A percentile compares a stretch with the other conserved stretches of the same genome.
These are phyloP conservation scores for Ashinkailepas kermadecensis DNA, from an alignment of 2,888 invertebrate genomes.

Conservation along the genomic window DNA sequence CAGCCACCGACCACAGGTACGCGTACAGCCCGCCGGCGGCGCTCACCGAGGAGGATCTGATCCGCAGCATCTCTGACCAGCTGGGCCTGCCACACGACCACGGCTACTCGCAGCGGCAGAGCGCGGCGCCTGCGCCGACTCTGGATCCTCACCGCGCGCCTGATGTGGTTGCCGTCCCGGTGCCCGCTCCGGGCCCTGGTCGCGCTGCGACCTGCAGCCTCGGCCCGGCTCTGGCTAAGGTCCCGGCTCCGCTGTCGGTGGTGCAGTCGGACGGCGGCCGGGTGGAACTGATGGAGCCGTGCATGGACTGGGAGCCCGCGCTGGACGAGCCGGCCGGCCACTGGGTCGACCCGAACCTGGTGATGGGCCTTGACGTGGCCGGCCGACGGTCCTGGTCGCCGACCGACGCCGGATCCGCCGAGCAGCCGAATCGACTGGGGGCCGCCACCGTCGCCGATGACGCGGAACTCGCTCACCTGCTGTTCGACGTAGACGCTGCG, in stretches of 20 bases:
- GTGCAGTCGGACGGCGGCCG: neutral
- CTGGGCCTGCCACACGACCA: conserved; percentile 8
- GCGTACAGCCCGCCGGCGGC: conserved; percentile 20
- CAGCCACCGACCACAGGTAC: conserved; percentile 8
- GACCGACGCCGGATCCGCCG: neutral
- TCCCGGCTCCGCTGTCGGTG: neutral
- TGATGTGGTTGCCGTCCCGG: neutral
- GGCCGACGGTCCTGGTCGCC: too few relatives aligned
- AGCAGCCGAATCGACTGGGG: neutral
- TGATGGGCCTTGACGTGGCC: neutral
- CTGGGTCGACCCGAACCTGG: conserved; percentile 17
- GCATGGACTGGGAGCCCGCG: conserved; percentile 10
- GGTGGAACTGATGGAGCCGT: neutral
- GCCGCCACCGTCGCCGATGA: neutral
- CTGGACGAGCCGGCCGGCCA: conserved; percentile 13
- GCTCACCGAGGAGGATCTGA: conserved; percentile 8
- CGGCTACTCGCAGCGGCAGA: conserved; percentile 14
- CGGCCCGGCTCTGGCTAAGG: neutral
- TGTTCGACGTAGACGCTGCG: neutral
- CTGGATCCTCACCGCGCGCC: neutral
- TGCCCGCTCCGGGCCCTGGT: too few relatives aligned
- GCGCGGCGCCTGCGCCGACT: neutral
- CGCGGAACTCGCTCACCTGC: neutral
- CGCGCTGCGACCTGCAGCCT: neutral
- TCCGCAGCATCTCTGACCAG: conserved; percentile 14